Evolutionary conservation across 2,888 invertebrate species (phyloP), one percentile per base, ranked within the genome.

Genomic region (Nebria salina): DNA sequence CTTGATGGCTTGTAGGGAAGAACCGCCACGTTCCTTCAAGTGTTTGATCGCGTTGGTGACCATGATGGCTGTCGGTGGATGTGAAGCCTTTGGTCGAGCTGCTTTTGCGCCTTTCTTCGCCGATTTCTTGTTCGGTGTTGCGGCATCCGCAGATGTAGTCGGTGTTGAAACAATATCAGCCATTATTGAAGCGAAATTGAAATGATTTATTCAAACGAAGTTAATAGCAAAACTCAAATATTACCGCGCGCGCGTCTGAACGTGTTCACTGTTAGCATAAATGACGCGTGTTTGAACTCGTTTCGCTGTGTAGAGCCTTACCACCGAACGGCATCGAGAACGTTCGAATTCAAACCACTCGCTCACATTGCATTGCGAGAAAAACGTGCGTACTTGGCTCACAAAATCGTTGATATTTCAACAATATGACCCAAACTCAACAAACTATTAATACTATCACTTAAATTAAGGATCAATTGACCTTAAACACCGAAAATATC

Each of bases 21-120:
- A 93, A 43, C 93, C 93, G 76, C 90, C 90, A 34, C 91, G 90
- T 84, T 92, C 91, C 84, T 91, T 91, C 73, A 92, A 85, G 76
- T 88, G 86, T 82, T 87, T 88, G 75, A 92, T 90, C 1, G 93
- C 93, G 54, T 87, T 88, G 83, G 89, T 90, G 0, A 93, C 93
- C 92, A 93, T 92, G 64, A 89, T 88, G 1, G 90, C 85, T 0
- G 90, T 90, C 25, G 88, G 89, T 0, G 92, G 92, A 86, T 91
- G 92, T 34, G 86, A 83, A 1, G 90, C 87, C 65, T 78, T 78
- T 42, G 73, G 41, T 1, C 64, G 54, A 7, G 86, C 84, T 66
- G 87, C 87, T 82, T 88, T 87, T 83, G 87, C 88, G 4, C 85
- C 84, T 11, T 85, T 83, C 3, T 82, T 83, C 0, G 83, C n/a